A percentile compares a stretch with the other conserved stretches of the same genome.
These are phyloP conservation scores for Metopia argyrocephala DNA, from an alignment of 2,888 invertebrate genomes.

Conservation along the genomic window DNA sequence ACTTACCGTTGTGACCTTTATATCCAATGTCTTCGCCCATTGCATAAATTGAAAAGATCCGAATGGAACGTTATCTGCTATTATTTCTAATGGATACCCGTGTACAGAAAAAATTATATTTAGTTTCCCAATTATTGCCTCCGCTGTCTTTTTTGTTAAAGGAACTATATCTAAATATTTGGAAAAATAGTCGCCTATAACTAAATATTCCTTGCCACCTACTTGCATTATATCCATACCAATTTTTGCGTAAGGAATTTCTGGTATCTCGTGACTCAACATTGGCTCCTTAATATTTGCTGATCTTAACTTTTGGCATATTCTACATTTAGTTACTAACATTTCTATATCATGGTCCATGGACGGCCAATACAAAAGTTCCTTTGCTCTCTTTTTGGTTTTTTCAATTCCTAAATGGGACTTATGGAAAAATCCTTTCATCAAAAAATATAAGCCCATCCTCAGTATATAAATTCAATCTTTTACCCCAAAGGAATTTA, in stretches of 20 bases:
- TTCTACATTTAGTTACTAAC: slow-evolving; percentile 51
- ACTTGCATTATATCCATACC: slow-evolving; percentile 70
- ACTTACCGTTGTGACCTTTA: slow-evolving; percentile 34
- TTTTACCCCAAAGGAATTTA: slow-evolving; percentile 50
- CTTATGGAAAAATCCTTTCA: slow-evolving; percentile 65
- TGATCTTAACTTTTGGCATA: slow-evolving; percentile 50
- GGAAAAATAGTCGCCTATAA: slow-evolving; percentile 59
- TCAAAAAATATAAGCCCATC: slow-evolving; percentile 56
- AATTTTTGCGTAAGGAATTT: slow-evolving; percentile 67
- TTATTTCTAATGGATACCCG: slow-evolving; percentile 40
- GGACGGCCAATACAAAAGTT: slow-evolving; percentile 67
- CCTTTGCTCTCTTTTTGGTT: slow-evolving; percentile 65
- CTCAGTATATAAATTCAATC: slow-evolving; percentile 52
- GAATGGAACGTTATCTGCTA: slow-evolving; percentile 52
- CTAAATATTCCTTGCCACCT: slow-evolving; percentile 40
- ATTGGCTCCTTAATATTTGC: slow-evolving; percentile 57
- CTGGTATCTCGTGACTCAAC: slow-evolving; percentile 47
- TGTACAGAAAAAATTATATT: slow-evolving; percentile 45
- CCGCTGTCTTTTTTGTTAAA: slow-evolving; percentile 60
- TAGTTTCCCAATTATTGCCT: slow-evolving; percentile 49
- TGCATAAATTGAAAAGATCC: slow-evolving; percentile 37
- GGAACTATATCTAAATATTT: slow-evolving; percentile 62
- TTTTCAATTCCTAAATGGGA: slow-evolving; percentile 68
- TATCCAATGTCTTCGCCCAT: slow-evolving; percentile 34
- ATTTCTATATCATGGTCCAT: slow-evolving; percentile 64